Base-by-base conservation (phyloP, 2,888 invertebrate species). In the Troglohyphantes excavatus region DNA sequence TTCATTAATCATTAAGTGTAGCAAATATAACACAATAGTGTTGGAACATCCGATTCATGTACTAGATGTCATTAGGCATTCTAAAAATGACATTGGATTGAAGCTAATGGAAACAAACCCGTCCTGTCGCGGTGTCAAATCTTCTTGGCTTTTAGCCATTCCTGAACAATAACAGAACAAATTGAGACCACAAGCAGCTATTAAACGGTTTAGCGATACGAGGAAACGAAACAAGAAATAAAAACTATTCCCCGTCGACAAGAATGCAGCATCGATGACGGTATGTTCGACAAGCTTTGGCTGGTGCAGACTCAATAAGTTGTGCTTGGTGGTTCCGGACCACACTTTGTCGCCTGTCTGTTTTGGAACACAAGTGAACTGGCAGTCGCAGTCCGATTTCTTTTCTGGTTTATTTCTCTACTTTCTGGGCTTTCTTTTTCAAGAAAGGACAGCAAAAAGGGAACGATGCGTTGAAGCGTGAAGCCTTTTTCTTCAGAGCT, bases 71-170 rank as follows among this genome's bases (percentile, higher is more conserved):
- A 46, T 67, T 67, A 68, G 63, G 21, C 21, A 65, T 65, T 65
- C 67, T 19, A 26, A 6, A 79, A 65, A 65, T 46, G 78, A 33
- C 78, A 43, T 39, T 7, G 46, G 26, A 39, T 13, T 39, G 23
- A 39, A 46, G n/a, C 65, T 19, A 63, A 65, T 27, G 67, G 26
- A n/a, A 46, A 43, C 26, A 81, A 65, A 68, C 53, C 27, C 29
- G 1, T 1, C 29, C 59, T 21, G 21, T 3, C 19, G 21, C 19
- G 17, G 23, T 17, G 26, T 29, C 39, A 39, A 63, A 46, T 46
- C 13, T 76, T 33, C 21, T 2, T n/a, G 21, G 33, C n/a, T 59
- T 78, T 86, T 86, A 78, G 78, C 78, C 85, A 86, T 78, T 26
- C 61, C 23, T 0, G 67, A 75, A 70, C 17, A 39, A 70, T 78